These are phyloP conservation scores for Melanostoma mellinum DNA, from an alignment of 2,888 invertebrate genomes.

Conservation along the genomic window DNA sequence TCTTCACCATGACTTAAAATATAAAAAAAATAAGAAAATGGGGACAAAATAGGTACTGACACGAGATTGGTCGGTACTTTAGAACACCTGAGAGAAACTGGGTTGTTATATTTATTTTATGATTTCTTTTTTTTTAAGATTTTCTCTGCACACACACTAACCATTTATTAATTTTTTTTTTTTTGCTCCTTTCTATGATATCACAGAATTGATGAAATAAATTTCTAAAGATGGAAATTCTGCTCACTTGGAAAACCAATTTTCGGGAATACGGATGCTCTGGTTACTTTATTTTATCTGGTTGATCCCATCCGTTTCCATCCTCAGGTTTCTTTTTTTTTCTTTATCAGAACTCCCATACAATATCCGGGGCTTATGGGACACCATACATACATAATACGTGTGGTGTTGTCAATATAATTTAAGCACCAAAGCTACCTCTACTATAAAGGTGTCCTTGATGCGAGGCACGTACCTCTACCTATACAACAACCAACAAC, in stretches of 20 bases:
- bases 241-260: conserved; percentile 64
- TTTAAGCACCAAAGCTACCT: conserved; percentile 32
- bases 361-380: conserved; percentile 58
- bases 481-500: background rate
- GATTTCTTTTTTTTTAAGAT: too few relatives aligned
- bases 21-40: too few relatives aligned
- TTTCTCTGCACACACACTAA: background rate
- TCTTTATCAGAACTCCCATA: conserved; percentile 61
- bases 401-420: conserved; percentile 16
- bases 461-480: conserved; percentile 22
- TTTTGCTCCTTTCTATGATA: background rate
- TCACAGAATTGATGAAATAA: conserved; percentile 47
- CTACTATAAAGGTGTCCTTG: conserved; percentile 38
- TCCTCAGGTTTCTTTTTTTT: conserved; percentile 24
- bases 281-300: conserved; percentile 20
- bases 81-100: too few relatives aligned
- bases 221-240: conserved; percentile 50
- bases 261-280: conserved; percentile 40
- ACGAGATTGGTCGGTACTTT: too few relatives aligned
- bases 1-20: too few relatives aligned
- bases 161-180: background rate
- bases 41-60: too few relatives aligned
- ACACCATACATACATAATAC: conserved; percentile 5
- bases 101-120: too few relatives aligned
- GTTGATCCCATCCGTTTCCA: conserved; percentile 49